Percentiles rank a stretch among this genome's conserved stretches.
These are phyloP conservation scores for Sesia bembeciformis DNA, from an alignment of 2,888 invertebrate genomes.

Conservation along the genomic window DNA sequence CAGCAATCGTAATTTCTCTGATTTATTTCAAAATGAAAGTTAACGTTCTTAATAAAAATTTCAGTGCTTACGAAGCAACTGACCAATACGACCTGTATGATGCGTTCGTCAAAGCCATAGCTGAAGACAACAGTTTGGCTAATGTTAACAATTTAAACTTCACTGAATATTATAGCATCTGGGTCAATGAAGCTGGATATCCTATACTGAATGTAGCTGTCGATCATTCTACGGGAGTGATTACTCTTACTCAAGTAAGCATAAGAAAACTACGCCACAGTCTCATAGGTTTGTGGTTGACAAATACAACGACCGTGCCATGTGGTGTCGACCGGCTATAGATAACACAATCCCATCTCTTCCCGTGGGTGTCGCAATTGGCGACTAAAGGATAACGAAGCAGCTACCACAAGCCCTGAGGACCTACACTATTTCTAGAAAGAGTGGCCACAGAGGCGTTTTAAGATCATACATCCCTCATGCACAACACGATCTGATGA, in stretches of 20 bases:
- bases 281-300: too few relatives aligned
- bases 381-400: too few relatives aligned
- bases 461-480: too few relatives aligned
- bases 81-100: slow-evolving; percentile 63
- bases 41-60: slow-evolving; percentile 12
- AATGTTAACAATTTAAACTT: slow-evolving; percentile 45
- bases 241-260: slow-evolving; percentile 51
- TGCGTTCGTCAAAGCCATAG: slow-evolving; percentile 51
- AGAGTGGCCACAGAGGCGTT: too few relatives aligned
- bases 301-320: too few relatives aligned
- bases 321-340: too few relatives aligned
- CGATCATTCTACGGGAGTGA: slow-evolving; percentile 40
- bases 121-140: slow-evolving; percentile 33
- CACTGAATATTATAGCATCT: slow-evolving; percentile 69
- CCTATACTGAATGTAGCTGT: slow-evolving; percentile 71
- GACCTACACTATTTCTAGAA: too few relatives aligned
- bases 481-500: too few relatives aligned
- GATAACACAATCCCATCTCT: too few relatives aligned
- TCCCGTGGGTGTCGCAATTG: too few relatives aligned
- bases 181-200: slow-evolving; percentile 77
- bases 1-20: too few relatives aligned
- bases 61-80: slow-evolving; percentile 52
- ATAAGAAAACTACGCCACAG: background rate
- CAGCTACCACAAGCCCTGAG: too few relatives aligned
- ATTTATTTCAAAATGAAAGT: background rate